These are phyloP conservation scores for Zootermopsis nevadensis DNA, from an alignment of 2,888 invertebrate species.

Conservation along the genomic window DNA sequence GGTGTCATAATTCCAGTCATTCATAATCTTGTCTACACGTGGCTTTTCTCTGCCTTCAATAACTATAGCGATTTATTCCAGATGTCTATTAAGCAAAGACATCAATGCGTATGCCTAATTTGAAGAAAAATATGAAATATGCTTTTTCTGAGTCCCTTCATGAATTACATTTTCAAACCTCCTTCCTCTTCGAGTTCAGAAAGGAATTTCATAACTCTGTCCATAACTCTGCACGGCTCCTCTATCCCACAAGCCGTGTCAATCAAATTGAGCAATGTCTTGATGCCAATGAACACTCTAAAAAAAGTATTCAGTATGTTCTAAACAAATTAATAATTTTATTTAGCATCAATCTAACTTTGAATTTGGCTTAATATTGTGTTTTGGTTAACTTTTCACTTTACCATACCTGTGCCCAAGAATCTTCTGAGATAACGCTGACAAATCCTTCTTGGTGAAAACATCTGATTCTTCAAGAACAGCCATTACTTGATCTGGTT, in stretches of 20 bases:
- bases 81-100: too few relatives aligned
- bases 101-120: too few relatives aligned
- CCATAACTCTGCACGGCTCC: conserved; percentile 75
- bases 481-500: conserved; percentile 83
- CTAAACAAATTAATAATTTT: neutral
- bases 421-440: conserved; percentile 78
- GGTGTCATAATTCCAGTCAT: too few relatives aligned
- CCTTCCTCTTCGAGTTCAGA: conserved; percentile 95
- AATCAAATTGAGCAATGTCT: too few relatives aligned
- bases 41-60: too few relatives aligned
- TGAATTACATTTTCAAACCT: too few relatives aligned
- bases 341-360: neutral
- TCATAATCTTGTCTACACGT: too few relatives aligned
- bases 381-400: neutral
- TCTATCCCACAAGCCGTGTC: conserved; percentile 95
- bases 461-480: conserved; percentile 86
- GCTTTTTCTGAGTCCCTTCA: too few relatives aligned
- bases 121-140: too few relatives aligned
- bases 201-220: conserved; percentile 90
- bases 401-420: conserved; percentile 78
- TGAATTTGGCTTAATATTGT: neutral
- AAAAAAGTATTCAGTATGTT: conserved; percentile 46
- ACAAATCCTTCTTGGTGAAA: conserved; percentile 80
- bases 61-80: too few relatives aligned
- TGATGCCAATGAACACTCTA: conserved; percentile 95